Percentiles rank a stretch among this genome's conserved stretches.
Conservation (phyloP, 2,888 invertebrate genomes). For the Phortica magna region DNA sequence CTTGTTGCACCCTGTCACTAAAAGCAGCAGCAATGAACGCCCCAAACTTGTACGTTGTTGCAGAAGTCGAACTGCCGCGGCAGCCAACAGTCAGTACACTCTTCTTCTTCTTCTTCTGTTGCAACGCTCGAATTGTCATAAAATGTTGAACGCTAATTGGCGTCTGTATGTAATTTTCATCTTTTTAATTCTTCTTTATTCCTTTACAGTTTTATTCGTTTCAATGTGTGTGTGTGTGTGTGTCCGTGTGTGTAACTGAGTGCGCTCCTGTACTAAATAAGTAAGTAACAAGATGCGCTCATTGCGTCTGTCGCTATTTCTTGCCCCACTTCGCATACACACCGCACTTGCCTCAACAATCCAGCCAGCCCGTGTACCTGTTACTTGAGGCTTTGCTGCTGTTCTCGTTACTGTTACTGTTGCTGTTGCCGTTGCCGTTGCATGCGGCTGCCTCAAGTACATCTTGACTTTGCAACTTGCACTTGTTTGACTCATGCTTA, state of each 20-base stretch:
- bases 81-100: conserved; percentile 8
- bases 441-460: neutral
- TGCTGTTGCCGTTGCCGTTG: neutral
- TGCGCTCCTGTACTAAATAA: neutral
- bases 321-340: neutral
- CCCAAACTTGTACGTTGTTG: neutral
- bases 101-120: conserved; percentile 46
- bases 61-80: neutral
- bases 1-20: conserved; percentile 45
- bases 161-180: conserved; percentile 56
- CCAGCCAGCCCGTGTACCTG: neutral
- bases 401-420: neutral
- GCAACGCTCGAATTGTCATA: conserved; percentile 72
- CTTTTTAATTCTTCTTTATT: neutral
- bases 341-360: neutral
- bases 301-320: neutral
- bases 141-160: conserved; percentile 72
- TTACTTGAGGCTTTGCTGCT: conserved; percentile 6
- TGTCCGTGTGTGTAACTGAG: neutral
- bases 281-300: neutral
- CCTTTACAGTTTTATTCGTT: neutral
- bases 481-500: conserved; percentile 8
- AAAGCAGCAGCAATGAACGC: conserved; percentile 32
- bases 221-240: neutral
- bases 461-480: conserved; percentile 19